Conservation (phyloP, 2,797 vertebrate genomes). For the Chrosomus eos region DNA sequence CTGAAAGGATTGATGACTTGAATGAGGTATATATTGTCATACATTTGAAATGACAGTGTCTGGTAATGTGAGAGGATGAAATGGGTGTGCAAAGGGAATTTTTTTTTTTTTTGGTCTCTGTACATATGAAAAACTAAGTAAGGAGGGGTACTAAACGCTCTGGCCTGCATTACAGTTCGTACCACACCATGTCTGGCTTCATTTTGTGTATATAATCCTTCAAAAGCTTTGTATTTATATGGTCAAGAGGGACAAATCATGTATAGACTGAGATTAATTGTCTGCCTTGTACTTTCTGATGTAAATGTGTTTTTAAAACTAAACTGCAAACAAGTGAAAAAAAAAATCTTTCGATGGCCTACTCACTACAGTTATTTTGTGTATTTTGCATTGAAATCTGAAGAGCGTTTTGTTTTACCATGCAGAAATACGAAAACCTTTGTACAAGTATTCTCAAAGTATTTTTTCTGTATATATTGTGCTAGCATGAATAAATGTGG, state of each 20-base stretch:
- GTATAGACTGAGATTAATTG: slow-evolving; percentile 84
- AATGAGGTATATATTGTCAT: neutral
- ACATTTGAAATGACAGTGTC: slow-evolving; percentile 5
- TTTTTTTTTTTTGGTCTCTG: slow-evolving; percentile 48
- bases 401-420: slow-evolving; percentile 77
- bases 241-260: slow-evolving; percentile 85
- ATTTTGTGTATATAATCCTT: slow-evolving; percentile 81
- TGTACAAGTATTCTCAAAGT: slow-evolving; percentile 84
- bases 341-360: slow-evolving; percentile 80
- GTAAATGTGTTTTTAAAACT: slow-evolving; percentile 89
- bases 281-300: slow-evolving; percentile 89
- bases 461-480: slow-evolving; percentile 90
- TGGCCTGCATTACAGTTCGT: slow-evolving; percentile 54
- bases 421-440: slow-evolving; percentile 67
- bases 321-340: slow-evolving; percentile 66
- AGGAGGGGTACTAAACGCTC: slow-evolving; percentile 47
- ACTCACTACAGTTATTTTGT: slow-evolving; percentile 82
- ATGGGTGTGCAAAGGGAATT: slow-evolving; percentile 2
- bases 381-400: slow-evolving; percentile 85
- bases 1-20: slow-evolving; percentile 5
- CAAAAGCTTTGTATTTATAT: slow-evolving; percentile 88
- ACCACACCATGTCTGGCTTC: slow-evolving; percentile 54
- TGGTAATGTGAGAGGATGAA: slow-evolving; percentile 17
- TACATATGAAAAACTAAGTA: slow-evolving; percentile 54
- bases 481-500: slow-evolving; percentile 92